Evolutionary conservation across 2,888 invertebrate species (phyloP).

Genomic region (Netelia fuscicornis): DNA sequence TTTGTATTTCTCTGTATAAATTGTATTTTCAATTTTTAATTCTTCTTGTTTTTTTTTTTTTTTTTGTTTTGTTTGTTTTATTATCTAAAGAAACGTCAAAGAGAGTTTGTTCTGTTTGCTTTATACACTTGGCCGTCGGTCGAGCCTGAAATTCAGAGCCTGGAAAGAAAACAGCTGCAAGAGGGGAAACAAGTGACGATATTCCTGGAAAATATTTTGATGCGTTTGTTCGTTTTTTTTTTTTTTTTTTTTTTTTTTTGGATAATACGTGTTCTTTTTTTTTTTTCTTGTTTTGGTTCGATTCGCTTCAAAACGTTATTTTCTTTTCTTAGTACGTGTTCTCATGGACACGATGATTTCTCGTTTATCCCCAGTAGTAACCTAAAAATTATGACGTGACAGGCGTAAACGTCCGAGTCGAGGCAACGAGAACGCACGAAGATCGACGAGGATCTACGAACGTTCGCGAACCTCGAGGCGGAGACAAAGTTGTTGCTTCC

Average conservation of each 20-base stretch:
- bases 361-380: constrained; percentile 73
- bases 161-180: constrained; percentile 84
- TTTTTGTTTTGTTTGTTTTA: constrained; percentile 69
- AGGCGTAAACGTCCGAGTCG: constrained; percentile 37
- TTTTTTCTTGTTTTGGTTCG: constrained; percentile 27
- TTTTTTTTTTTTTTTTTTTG: background rate
- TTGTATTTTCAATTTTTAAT: constrained; percentile 35
- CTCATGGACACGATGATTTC: constrained; percentile 68
- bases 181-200: constrained; percentile 75
- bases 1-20: constrained; percentile 43
- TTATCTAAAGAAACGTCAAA: constrained; percentile 72
- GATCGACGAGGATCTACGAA: constrained; percentile 60
- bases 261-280: background rate
- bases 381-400: constrained; percentile 74
- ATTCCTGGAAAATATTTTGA: constrained; percentile 72
- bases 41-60: constrained; percentile 55
- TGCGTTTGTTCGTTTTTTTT: background rate
- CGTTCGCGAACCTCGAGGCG: constrained; percentile 42
- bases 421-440: constrained; percentile 46
- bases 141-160: constrained; percentile 83
- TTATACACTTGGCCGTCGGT: constrained; percentile 75
- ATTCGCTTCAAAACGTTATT: constrained; percentile 27
- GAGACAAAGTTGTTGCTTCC: constrained; percentile 62
- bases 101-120: constrained; percentile 66
- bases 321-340: constrained; percentile 34